Evolutionary conservation across 1,140 invertebrate genomes (phyloP), one percentile per base, ranked within the genome.

Genomic region (Dendrolimus punctatus): DNA sequence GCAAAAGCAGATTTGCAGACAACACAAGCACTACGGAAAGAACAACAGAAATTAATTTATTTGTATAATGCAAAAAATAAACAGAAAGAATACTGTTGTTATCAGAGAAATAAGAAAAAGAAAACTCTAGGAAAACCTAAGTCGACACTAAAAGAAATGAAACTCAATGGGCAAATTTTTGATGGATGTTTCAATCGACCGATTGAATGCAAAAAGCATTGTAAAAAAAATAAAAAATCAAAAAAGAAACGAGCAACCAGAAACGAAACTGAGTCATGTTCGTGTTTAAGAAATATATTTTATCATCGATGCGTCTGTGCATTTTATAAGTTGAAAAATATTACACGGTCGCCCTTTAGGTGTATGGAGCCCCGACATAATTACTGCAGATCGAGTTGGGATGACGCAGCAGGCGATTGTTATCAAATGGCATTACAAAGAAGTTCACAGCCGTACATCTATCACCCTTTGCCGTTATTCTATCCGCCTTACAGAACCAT

Each of bases 341-440:
- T 23, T 23, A 23, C 23, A 23, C 23, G 23, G 23, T 23, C 23
- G 23, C 23, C 23, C 23, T 23, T 23, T 23, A 23, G 23, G 23
- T 23, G 23, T 23, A 23, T 23, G 23, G 23, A 23, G 23, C 23
- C 23, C 23, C 23, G 23, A 23, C 23, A 23, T 23, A 45, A 10
- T 45, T 45, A 8, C n/a, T 5, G n/a, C 43, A 10, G 23, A n/a
- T 45, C n/a, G 43, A 9, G 8, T 5, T 40, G 49, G 39, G 41
- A 56, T 7, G 43, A 42, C 6, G 49, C 57, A 7, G 55, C 57
- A 6, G 64, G 62, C 1, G 68, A 73, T 47, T 74, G 68, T 46
- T 74, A 69, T 45, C 52, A 67, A 6, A 69, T 69, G 64, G 50
- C 71, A 2, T 45, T 69, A 39, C 53, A 58, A 49, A 67, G 53